Evolutionary conservation across 2,888 invertebrate genomes (phyloP), one percentile per base, ranked within the genome.

Genomic region (Pandemis cinnamomeana): DNA sequence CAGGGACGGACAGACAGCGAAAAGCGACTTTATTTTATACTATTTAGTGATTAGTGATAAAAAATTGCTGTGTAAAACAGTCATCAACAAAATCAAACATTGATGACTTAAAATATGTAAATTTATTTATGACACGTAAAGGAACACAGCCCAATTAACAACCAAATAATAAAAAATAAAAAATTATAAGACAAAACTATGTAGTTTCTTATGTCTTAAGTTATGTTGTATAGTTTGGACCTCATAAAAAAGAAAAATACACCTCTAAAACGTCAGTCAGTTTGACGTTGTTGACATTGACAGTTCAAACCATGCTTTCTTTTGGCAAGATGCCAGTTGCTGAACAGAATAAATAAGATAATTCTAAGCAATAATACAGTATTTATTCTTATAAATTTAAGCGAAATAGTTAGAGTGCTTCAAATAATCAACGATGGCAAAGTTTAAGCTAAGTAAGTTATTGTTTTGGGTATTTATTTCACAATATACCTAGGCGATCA

Each of bases 361-460:
- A 48, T 62, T 44, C 41, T 44, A 2, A 55, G 51, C 20, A 53
- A 20, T 63, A 46, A 36, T 62, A 58, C 51, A 66, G 51, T 48
- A 64, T 13, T 70, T 67, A 69, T 67, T 20, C 11, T 46, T 58
- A n/a, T 20, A 20, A 48, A 20, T 63, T n/a, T 53, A 71, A 73
- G 46, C 42, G 41, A 27, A 62, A 8, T 46, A 67, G 41, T 71
- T 10, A 7, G 42, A 20, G 11, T n/a, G n/a, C 7, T 15, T 48
- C 11, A 6, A 53, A 36, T 7, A 71, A 13, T 64, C 27, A 15
- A 60, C 27, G 61, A 92, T 92, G 92, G 92, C 91, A 0, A 92
- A 92, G 78, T 92, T 92, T 75, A 92, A 92, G 83, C 79, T 91
- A 79, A 92, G 92, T 92, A 86, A 91, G 91, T 91, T 80, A 8